phyloP scores from a whole-genome alignment of 53 echinoderm and acorn worm genomes.

The Pentamera pediparva region DNA sequence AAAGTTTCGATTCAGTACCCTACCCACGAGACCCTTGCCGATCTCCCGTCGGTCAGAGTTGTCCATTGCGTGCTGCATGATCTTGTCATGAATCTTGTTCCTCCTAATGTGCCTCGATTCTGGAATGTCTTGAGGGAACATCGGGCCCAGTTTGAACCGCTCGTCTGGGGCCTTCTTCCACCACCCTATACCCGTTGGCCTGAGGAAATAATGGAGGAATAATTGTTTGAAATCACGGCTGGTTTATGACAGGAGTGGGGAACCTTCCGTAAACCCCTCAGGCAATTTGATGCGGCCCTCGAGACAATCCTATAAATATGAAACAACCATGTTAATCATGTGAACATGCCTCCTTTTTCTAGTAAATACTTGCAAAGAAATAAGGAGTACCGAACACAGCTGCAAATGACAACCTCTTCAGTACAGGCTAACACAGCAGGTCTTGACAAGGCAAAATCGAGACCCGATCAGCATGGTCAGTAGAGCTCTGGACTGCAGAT shows the following conservation, averaged over 20 bases:
- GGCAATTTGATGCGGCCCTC: no score
- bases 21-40: constrained; percentile 93
- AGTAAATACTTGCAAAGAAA: no score
- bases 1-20: constrained; percentile 79
- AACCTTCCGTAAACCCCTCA: no score
- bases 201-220: constrained; percentile 16
- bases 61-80: constrained; percentile 79
- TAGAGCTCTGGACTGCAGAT: no score
- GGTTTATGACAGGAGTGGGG: no score
- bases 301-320: not conserved
- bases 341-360: not conserved
- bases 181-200: constrained; percentile 96
- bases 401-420: no score
- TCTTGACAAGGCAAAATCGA: no score
- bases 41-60: constrained; percentile 86
- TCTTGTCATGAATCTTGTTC: constrained; percentile 87
- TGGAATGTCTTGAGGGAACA: constrained; percentile 53
- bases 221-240: no score
- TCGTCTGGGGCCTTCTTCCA: constrained; percentile 73
- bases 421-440: no score
- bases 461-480: no score
- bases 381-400: no score
- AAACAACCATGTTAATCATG: not conserved
- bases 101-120: constrained; percentile 59
- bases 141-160: constrained; percentile 70